Evolutionary conservation across 2,797 vertebrate species (phyloP).

Genomic region (Anas flavirostris): DNA sequence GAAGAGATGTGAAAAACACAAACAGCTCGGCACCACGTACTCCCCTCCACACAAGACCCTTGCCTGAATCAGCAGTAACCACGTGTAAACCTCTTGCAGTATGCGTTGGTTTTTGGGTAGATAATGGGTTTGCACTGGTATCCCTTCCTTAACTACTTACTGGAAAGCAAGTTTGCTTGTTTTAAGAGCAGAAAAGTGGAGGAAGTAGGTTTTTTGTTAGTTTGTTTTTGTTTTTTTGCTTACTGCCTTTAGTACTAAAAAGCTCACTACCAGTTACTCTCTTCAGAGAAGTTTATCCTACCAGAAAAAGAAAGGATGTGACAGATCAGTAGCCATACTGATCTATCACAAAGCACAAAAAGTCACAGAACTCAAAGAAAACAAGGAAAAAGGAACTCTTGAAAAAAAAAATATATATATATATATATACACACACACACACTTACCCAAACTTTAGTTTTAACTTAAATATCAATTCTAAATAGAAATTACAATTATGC

Average conservation of each 20-base stretch:
- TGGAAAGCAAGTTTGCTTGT: neutral
- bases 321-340: neutral
- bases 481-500: neutral
- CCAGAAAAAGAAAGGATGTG: neutral
- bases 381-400: neutral
- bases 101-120: neutral
- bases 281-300: neutral
- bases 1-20: neutral
- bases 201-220: neutral
- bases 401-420: neutral
- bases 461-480: neutral
- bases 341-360: neutral
- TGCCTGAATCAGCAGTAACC: neutral
- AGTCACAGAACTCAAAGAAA: neutral
- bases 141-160: neutral
- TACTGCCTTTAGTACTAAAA: conserved; percentile 8
- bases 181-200: conserved; percentile 24
- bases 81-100: neutral
- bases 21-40: neutral
- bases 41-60: neutral
- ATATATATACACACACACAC: neutral
- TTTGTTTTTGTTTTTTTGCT: neutral
- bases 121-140: neutral
- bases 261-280: neutral
- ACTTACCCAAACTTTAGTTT: neutral